A percentile compares a stretch with the other conserved stretches of the same genome.
phyloP scores from a whole-genome alignment of 2,113 vertebrate genomes.

The Rallus limicola region DNA sequence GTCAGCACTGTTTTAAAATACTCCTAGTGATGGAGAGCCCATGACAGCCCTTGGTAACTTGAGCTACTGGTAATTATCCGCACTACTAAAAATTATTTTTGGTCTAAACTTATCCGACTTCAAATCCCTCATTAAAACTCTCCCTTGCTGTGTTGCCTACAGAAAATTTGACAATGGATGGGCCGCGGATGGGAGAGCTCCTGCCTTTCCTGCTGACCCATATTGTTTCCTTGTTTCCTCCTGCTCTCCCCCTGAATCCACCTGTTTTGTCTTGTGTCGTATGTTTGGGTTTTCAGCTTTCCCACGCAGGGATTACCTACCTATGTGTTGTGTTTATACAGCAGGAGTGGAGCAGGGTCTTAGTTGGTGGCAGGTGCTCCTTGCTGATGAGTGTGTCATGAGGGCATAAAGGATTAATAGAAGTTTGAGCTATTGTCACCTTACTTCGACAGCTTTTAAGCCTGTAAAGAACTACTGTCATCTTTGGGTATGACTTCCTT shows the following conservation, averaged over 20 bases:
- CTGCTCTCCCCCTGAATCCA: slow-evolving; percentile 23
- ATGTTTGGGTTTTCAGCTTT: slow-evolving; percentile 37
- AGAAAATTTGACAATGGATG: slow-evolving; percentile 40
- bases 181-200: not conserved
- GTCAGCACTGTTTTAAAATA: not conserved
- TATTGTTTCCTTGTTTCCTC: slow-evolving; percentile 53
- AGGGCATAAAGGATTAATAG: slow-evolving; percentile 30
- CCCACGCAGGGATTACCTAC: slow-evolving; percentile 21
- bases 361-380: slow-evolving; percentile 37
- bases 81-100: slow-evolving; percentile 25
- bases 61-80: not conserved
- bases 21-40: not conserved
- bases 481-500: slow-evolving; percentile 17
- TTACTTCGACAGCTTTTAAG: slow-evolving; percentile 27
- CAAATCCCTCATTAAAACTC: slow-evolving; percentile 63
- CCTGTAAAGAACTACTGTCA: slow-evolving; percentile 13
- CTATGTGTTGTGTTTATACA: not conserved
- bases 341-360: not conserved
- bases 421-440: slow-evolving; percentile 18
- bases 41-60: not conserved
- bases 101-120: slow-evolving; percentile 30
- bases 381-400: not conserved
- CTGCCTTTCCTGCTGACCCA: slow-evolving; percentile 2
- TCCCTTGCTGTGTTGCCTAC: slow-evolving; percentile 59
- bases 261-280: slow-evolving; percentile 42